phyloP scores from a whole-genome alignment of 2,797 vertebrate species.

The Benthosema pterotum region DNA sequence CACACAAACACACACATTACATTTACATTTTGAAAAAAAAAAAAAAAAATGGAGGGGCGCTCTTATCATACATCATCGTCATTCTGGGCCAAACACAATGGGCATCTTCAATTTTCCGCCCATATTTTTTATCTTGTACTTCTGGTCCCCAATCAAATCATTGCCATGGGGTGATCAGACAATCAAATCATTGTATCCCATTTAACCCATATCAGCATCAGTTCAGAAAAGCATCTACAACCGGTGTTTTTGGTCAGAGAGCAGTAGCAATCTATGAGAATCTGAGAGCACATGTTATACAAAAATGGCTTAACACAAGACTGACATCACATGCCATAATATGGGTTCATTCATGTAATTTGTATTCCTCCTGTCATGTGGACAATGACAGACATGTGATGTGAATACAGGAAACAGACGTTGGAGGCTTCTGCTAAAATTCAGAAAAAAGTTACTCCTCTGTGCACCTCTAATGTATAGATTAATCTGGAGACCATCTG shows the following conservation, averaged over 20 bases:
- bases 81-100: too few species aligned
- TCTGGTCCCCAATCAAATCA: too few species aligned
- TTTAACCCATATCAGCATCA: too few species aligned
- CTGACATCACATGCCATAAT: slow-evolving; percentile 11
- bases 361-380: slow-evolving; percentile 46
- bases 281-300: slow-evolving; percentile 25
- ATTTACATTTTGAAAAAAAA: too few species aligned
- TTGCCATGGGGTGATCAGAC: too few species aligned
- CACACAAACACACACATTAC: slow-evolving; percentile 19
- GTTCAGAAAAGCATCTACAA: slow-evolving; percentile 26
- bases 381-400: slow-evolving; percentile 27
- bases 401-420: slow-evolving; percentile 42
- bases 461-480: slow-evolving; percentile 39
- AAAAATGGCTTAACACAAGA: slow-evolving; percentile 45
- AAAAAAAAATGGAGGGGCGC: too few species aligned
- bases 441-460: slow-evolving; percentile 38
- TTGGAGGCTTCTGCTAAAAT: slow-evolving; percentile 27
- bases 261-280: slow-evolving; percentile 39
- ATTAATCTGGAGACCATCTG: slow-evolving; percentile 36
- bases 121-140: too few species aligned
- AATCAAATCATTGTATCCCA: too few species aligned
- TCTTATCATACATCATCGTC: too few species aligned
- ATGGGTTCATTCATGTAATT: slow-evolving; percentile 33
- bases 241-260: too few species aligned
- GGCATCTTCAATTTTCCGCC: too few species aligned